These are phyloP conservation scores for Crypturellus tataupa DNA, from an alignment of 2,797 vertebrate genomes.

Conservation along the genomic window DNA sequence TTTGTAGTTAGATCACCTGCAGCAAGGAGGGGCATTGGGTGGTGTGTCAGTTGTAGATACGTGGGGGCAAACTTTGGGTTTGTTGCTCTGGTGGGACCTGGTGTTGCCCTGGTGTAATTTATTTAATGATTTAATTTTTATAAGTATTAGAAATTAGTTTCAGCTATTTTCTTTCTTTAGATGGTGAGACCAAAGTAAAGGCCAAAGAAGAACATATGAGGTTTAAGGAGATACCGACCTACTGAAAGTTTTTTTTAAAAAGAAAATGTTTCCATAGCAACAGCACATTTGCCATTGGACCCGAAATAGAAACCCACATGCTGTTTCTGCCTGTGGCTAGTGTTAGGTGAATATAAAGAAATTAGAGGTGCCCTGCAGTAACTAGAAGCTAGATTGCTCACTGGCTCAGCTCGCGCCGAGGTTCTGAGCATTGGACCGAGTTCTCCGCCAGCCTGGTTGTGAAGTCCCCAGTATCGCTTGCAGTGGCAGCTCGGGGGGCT, in stretches of 20 bases:
- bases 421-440: neutral
- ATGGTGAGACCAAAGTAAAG: neutral
- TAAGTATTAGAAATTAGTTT: neutral
- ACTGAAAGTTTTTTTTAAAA: neutral
- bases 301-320: neutral
- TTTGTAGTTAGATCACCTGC: neutral
- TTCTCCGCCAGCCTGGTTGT: neutral
- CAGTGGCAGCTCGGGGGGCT: neutral
- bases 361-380: constrained; percentile 17
- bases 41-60: neutral
- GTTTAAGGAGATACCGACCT: neutral
- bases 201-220: neutral
- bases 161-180: neutral
- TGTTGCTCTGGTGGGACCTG: neutral
- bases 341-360: neutral
- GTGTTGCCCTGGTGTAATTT: neutral
- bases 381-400: neutral
- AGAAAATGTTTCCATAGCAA: constrained; percentile 40
- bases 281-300: neutral
- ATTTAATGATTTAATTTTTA: neutral
- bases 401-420: neutral
- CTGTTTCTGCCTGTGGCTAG: neutral
- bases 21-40: neutral
- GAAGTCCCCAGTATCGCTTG: neutral
- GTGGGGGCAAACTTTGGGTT: neutral